These are phyloP conservation scores for Melanotaenia boesemani DNA, from an alignment of 2,797 vertebrate species.

Conservation along the genomic window DNA sequence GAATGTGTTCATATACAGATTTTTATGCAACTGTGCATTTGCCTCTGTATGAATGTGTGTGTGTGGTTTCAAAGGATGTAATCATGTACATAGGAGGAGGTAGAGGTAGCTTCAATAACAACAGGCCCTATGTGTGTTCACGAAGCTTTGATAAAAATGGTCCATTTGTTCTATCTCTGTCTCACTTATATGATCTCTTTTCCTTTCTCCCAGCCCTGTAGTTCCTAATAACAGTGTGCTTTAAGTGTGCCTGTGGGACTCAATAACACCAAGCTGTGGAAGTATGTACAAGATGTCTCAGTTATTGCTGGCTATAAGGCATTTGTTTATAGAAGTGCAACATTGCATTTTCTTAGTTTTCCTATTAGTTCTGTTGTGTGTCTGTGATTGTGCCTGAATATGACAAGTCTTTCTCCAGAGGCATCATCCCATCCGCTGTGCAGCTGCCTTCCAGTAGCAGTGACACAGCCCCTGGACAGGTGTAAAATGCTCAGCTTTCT, in stretches of 20 bases:
- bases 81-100: conserved; percentile 44
- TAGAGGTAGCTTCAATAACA: conserved; percentile 49
- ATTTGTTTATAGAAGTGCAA: conserved; percentile 72
- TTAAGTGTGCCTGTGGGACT: conserved; percentile 76
- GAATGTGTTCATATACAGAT: conserved; percentile 38
- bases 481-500: conserved; percentile 63
- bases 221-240: conserved; percentile 70
- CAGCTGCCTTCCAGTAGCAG: conserved; percentile 34
- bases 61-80: conserved; percentile 30
- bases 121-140: conserved; percentile 58
- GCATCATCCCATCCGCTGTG: conserved; percentile 37
- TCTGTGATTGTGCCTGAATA: conserved; percentile 19
- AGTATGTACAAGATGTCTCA: conserved; percentile 50
- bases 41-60: conserved; percentile 1
- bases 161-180: conserved; percentile 63
- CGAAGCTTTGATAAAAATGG: conserved; percentile 66
- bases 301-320: conserved; percentile 68
- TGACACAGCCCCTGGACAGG: conserved; percentile 62
- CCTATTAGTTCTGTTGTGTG: conserved; percentile 54
- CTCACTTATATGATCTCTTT: conserved; percentile 30
- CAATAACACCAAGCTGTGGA: conserved; percentile 74
- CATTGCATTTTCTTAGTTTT: conserved; percentile 69
- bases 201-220: conserved; percentile 50
- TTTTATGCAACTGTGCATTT: not conserved
- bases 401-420: conserved; percentile 54